Evolutionary conservation across 2,113 vertebrate species (phyloP).

Genomic region (Equus przewalskii): DNA sequence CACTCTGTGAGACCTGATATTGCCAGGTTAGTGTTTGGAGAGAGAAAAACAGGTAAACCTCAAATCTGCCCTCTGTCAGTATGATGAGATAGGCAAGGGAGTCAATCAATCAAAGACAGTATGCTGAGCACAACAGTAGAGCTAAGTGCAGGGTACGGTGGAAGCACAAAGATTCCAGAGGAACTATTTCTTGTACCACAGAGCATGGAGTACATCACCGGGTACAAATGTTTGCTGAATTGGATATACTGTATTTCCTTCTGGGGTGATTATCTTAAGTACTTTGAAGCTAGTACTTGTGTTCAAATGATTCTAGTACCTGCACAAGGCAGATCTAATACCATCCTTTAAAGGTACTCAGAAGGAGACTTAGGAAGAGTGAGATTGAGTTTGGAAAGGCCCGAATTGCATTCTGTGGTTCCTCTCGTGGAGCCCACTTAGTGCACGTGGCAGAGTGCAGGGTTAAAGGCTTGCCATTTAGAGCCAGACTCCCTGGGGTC

Average conservation of each 20-base stretch:
- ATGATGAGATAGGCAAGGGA: neutral
- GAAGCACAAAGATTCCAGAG: neutral
- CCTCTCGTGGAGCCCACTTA: neutral
- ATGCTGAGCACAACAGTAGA: neutral
- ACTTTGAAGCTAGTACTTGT: neutral
- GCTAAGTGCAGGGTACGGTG: neutral
- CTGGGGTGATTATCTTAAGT: neutral
- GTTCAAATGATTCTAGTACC: neutral
- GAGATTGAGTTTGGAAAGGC: neutral
- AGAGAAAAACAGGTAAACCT: neutral
- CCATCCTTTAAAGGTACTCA: neutral
- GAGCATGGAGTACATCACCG: neutral
- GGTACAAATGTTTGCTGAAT: neutral
- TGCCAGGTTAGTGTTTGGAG: neutral
- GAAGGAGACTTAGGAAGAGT: neutral
- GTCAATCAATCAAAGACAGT: neutral
- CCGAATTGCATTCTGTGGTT: rapidly evolving
- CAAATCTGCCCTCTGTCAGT: neutral
- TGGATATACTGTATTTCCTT: neutral
- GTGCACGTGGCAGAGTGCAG: neutral
- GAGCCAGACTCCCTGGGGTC: neutral
- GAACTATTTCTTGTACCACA: neutral
- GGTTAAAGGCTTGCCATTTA: neutral
- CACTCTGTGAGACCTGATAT: neutral
- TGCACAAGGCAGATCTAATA: neutral